Conservation (phyloP, 1,140 invertebrate species). For the Cydia amplana region DNA sequence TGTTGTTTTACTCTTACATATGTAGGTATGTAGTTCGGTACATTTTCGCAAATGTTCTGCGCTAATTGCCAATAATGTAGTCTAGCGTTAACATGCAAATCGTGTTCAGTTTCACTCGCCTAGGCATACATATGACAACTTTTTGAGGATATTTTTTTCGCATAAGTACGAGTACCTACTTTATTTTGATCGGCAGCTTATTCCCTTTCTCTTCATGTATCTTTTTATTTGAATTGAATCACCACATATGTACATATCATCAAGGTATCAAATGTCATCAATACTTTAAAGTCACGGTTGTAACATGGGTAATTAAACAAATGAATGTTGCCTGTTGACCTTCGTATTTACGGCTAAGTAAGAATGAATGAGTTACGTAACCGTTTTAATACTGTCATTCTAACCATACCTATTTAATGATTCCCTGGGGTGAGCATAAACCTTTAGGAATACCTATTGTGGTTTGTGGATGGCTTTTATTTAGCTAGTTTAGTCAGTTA, state of each 20-base stretch:
- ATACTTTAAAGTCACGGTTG: not conserved
- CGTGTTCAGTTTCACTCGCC: not conserved
- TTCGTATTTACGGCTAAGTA: not conserved
- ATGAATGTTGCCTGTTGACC: not conserved
- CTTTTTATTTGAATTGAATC: no score
- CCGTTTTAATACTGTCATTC: not conserved
- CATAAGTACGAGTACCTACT: no score
- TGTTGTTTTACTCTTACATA: not conserved
- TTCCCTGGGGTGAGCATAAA: not conserved
- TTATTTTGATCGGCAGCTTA: no score
- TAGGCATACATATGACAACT: no score
- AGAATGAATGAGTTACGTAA: not conserved
- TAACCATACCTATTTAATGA: not conserved
- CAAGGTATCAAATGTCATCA: not conserved
- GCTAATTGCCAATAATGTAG: not conserved
- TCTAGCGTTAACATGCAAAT: conserved; percentile 9
- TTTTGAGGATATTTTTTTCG: no score
- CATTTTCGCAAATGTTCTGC: not conserved
- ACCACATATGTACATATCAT: not conserved
- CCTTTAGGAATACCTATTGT: no score
- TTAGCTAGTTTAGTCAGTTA: no score
- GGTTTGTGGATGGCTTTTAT: no score
- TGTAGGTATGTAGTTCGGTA: not conserved
- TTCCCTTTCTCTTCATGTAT: no score
- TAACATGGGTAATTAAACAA: conserved; percentile 2